Evolutionary conservation across 2,797 vertebrate species (phyloP), one percentile per base, ranked within the genome.

Genomic region (Acrocephalus scirpaceus): DNA sequence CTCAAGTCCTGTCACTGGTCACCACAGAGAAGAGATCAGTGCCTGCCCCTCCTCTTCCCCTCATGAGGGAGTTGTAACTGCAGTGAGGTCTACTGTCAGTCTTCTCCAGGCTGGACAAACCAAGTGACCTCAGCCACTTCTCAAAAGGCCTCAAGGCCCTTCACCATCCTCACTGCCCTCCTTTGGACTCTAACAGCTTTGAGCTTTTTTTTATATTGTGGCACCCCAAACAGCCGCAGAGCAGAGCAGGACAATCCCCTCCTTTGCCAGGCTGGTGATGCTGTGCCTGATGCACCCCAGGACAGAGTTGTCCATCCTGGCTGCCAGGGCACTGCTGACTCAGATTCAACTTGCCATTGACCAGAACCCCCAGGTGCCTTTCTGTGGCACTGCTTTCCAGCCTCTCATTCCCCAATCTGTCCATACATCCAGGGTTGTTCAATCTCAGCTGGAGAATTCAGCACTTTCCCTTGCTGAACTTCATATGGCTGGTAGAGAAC

Each of bases 301-400:
- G 54, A 45, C 38, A 45, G 0, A 0, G 0, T 3, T 42, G 51
- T 5, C n/a, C 10, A 18, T 75, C 32, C 54, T 44, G 32, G 53
- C 18, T 67, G 27, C 47, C 47, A 47, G 47, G 40, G 19, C 40
- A 3, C 25, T 61, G 48, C 40, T 40, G n/a, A 0, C n/a, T 47
- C 40, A 17, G 0, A 1, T 86, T 40, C 40, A 61, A 3, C 13
- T 20, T 64, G 1, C 16, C 1, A 0, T 1, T 2, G 5, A 26
- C 6, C 56, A 76, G n/a, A 29, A 77, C 5, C 1, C 1, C 2
- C 29, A 10, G 16, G 11, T 29, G 2, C 5, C n/a, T 47, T 69
- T 70, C 20, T 1, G 1, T 4, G 9, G 10, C 20, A 17, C 10
- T 34, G 9, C 9, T 70, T 15, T 69, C 16, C 48, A 77, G 30